Base-by-base conservation (phyloP, 2,888 invertebrate genomes). In the Plutella xylostella region DNA sequence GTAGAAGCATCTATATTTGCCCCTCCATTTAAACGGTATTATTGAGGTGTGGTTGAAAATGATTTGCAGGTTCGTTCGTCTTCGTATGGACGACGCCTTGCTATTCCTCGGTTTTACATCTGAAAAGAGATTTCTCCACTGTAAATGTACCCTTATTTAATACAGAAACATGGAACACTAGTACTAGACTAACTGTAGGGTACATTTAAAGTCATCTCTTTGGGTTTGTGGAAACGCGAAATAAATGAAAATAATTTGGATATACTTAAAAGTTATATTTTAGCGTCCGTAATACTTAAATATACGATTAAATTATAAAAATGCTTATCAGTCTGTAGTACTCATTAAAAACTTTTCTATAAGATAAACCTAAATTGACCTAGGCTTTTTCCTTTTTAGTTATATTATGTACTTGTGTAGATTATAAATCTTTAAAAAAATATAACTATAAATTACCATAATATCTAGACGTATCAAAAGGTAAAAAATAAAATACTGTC, bases 21-120 rank as follows among this genome's bases (percentile, higher is more conserved):
- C 80, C n/a, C 82, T 65, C 79, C 82, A 83, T 54, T 83, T 83
- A 58, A 83, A 83, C 2, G 82, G 82, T 59, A 83, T 72, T 1
- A 80, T 65, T 0, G 78, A 57, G 0, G 82, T 82, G 51, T 74
- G 73, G 68, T 83, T 83, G 71, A 83, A 82, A 30, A 83, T 25
- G 28, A 74, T 66, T 58, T 78, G 73, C 2, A 83, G 76, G 46
- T 82, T 83, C 57, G 60, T 68, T 34, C 82, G 61, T 47, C 82
- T 65, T 51, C 71, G 73, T 73, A 77, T 73, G 42, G 82, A 80
- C 0, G 74, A 72, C 1, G 80, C 72, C 59, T 77, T 74, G 50
- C 62, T 54, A 65, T 72, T 73, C 63, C 65, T 64, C 60, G 65
- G 54, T 70, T 70, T 76, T 50, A 63, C 55, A 76, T 60, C 80